Conservation (phyloP, 2,797 vertebrate species). For the Paedocypris micromegethes region DNA sequence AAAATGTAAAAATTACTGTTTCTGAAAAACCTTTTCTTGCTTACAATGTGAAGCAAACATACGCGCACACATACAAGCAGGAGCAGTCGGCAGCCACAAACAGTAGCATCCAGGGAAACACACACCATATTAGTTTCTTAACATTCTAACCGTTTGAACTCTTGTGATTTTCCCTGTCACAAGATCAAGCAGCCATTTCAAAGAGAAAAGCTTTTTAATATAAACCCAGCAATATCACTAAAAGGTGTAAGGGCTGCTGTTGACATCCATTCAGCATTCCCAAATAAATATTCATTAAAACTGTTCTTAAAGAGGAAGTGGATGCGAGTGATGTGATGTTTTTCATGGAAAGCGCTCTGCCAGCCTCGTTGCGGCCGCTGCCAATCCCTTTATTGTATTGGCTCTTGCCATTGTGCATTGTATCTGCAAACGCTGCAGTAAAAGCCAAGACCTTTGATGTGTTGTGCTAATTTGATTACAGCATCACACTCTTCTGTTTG, state of each 20-base stretch:
- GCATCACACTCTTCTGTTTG: constrained; percentile 77
- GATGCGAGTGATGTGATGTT: constrained; percentile 35
- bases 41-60: no score
- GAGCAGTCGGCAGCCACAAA: no score
- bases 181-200: constrained; percentile 4
- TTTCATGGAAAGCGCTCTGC: constrained; percentile 59
- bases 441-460: constrained; percentile 77
- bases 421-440: constrained; percentile 71
- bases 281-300: constrained; percentile 31
- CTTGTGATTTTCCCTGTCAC: constrained; percentile 2
- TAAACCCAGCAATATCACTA: constrained; percentile 17
- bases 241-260: constrained; percentile 28
- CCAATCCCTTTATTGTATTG: constrained; percentile 72
- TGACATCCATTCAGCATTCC: constrained; percentile 28
- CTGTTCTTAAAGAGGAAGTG: constrained; percentile 28
- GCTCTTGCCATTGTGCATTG: constrained; percentile 72
- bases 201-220: constrained; percentile 13
- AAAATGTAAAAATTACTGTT: no score
- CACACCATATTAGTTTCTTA: background rate
- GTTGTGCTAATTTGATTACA: constrained; percentile 87
- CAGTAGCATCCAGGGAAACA: no score
- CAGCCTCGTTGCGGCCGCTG: constrained; percentile 68
- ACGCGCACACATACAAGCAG: no score
- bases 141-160: constrained; percentile 21
- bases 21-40: no score